Evolutionary conservation across 2,113 vertebrate species (phyloP), one percentile per base, ranked within the genome.

Genomic region (Cebidichthys violaceus): DNA sequence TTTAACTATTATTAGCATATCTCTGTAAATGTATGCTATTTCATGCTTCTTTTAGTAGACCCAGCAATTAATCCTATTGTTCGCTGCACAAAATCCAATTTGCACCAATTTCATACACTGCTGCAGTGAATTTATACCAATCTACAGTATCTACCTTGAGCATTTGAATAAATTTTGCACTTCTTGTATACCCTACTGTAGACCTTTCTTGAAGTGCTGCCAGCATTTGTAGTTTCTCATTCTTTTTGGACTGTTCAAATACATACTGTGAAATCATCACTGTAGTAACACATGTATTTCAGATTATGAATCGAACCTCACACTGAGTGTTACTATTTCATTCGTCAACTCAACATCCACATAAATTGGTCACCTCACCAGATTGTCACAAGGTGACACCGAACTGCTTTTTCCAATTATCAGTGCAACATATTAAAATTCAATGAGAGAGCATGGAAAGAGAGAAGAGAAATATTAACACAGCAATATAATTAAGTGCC

Each of bases 401-500:
- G 45, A 68, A 59, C 71, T 83, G 47, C 69, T 91, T 77, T 87
- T 83, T 82, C 45, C 76, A 89, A 83, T 90, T 88, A 89, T 81
- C 59, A 77, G n/a, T 57, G 79, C 33, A 24, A 76, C 47, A 52
- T 64, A 83, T 67, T 83, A 45, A 57, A 41, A 79, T 71, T 74
- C 68, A 91, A 81, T 55, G 33, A 45, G 59, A 73, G 54, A 31
- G 64, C 55, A 70, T 1, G 27, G 22, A 74, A 79, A 31, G 61
- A 71, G 52, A 77, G 77, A 76, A 33, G 59, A 59, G 55, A 82
- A 81, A 85, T 75, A 82, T 85, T 85, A 79, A 86, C 60, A 86
- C 70, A 77, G 76, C 82, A 86, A 83, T 75, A 59, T 74, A 84
- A 90, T 90, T 84, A 84, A 84, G 77, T 91, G 82, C 57, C 86